Percentiles rank a stretch among this genome's conserved stretches.
phyloP scores from a whole-genome alignment of 1,140 invertebrate genomes.

The Lordiphosa clarofinis region DNA sequence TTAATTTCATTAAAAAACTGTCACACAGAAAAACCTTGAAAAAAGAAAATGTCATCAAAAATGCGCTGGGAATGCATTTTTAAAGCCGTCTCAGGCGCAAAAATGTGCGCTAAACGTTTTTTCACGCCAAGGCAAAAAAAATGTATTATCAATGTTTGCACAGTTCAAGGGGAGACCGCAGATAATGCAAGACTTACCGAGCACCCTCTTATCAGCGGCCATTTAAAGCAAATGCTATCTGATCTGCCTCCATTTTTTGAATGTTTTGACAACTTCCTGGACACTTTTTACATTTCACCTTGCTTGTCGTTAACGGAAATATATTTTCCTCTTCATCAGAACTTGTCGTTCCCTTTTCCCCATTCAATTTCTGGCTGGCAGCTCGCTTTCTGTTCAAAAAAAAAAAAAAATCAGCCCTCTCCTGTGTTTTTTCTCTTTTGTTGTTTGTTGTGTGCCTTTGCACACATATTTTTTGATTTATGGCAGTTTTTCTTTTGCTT shows the following conservation, averaged over 20 bases:
- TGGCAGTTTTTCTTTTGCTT: slow-evolving; percentile 17
- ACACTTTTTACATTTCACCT: slow-evolving; percentile 44
- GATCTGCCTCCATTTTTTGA: slow-evolving; percentile 10
- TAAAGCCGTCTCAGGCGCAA: neutral
- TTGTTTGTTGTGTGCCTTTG: slow-evolving; percentile 14
- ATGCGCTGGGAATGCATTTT: slow-evolving; percentile 2
- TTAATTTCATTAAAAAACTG: slow-evolving; percentile 10
- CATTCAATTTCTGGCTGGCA: slow-evolving; percentile 1
- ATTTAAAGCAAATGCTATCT: slow-evolving; percentile 31
- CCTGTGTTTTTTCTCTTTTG: slow-evolving; percentile 9
- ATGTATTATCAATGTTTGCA: slow-evolving; percentile 3
- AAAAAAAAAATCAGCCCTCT: neutral
- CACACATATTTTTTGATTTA: slow-evolving; percentile 23
- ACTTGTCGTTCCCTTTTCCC: slow-evolving; percentile 19
- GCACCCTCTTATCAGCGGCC: neutral
- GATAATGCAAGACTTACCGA: no score
- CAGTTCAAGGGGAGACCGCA: neutral
- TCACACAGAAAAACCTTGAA: slow-evolving; percentile 8
- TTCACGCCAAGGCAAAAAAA: slow-evolving; percentile 5
- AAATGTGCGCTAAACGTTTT: slow-evolving; percentile 5
- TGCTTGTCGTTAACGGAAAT: slow-evolving; percentile 45
- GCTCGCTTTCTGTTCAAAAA: neutral
- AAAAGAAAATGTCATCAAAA: slow-evolving; percentile 4
- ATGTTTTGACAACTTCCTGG: slow-evolving; percentile 51
- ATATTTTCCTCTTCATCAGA: slow-evolving; percentile 25